Conservation (phyloP, 2,888 invertebrate species). For the Thymelicus lineola region DNA sequence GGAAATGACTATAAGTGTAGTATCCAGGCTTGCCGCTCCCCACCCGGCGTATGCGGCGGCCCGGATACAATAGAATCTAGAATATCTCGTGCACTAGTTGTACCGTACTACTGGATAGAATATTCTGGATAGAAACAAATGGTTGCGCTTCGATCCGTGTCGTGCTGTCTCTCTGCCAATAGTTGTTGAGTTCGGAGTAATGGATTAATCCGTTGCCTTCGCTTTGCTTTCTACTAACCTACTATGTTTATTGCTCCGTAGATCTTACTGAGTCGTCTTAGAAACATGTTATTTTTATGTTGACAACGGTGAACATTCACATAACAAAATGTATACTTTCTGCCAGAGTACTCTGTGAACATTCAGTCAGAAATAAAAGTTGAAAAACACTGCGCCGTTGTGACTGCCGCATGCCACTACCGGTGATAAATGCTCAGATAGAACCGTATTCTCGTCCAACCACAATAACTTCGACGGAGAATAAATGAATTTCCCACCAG, state of each 20-base stretch:
- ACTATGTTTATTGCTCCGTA: not conserved
- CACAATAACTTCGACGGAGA: conserved; percentile 27
- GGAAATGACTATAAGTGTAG: not conserved
- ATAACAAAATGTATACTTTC: not conserved
- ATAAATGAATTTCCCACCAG: conserved; percentile 24
- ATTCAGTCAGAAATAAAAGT: conserved; percentile 1
- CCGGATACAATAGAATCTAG: not conserved
- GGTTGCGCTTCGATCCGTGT: conserved; percentile 4
- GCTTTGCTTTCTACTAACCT: not conserved
- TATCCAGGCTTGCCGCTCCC: not conserved
- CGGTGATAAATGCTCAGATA: conserved; percentile 16
- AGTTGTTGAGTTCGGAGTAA: conserved; percentile 1
- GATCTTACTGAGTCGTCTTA: not conserved
- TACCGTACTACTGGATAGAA: not conserved
- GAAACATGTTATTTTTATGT: not conserved
- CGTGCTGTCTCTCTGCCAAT: conserved; percentile 3
- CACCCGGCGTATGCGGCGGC: not conserved
- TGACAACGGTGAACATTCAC: not conserved
- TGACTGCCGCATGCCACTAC: not conserved
- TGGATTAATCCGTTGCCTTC: not conserved
- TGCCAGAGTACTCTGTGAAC: not conserved
- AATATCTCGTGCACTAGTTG: not conserved
- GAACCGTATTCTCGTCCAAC: conserved; percentile 14
- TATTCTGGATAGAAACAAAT: conserved; percentile 1
- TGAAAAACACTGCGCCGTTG: not conserved